phyloP scores from a whole-genome alignment of 2,113 vertebrate species.

The Chloebia gouldiae region DNA sequence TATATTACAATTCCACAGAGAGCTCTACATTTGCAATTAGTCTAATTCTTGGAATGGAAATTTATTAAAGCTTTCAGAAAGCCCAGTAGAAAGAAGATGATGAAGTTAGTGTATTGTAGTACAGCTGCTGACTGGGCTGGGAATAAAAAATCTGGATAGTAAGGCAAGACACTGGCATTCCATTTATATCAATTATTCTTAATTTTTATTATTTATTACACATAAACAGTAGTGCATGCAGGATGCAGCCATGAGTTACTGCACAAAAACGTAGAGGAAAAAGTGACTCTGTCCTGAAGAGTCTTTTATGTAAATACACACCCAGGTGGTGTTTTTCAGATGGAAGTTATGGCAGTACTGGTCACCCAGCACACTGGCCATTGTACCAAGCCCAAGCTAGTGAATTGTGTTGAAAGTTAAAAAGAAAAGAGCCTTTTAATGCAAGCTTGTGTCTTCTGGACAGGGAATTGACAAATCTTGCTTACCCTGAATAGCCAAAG shows the following conservation, averaged over 20 bases:
- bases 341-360: not conserved
- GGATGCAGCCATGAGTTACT: not conserved
- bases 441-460: not conserved
- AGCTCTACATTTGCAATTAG: slow-evolving; percentile 32
- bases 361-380: not conserved
- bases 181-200: not conserved
- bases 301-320: not conserved
- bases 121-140: not conserved
- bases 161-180: not conserved
- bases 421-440: not conserved
- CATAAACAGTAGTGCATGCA: not conserved
- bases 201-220: not conserved
- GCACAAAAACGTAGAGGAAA: not conserved
- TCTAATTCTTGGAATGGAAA: slow-evolving; percentile 9
- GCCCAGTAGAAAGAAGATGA: not conserved
- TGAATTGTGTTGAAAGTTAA: not conserved
- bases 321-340: not conserved
- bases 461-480: not conserved
- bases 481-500: not conserved
- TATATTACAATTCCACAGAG: slow-evolving; percentile 11
- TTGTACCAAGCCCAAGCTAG: not conserved
- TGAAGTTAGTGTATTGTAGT: not conserved
- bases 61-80: not conserved
- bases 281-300: not conserved
- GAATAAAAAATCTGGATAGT: not conserved